Conservation (phyloP, 2,888 invertebrate species). For the Callosobruchus maculatus region DNA sequence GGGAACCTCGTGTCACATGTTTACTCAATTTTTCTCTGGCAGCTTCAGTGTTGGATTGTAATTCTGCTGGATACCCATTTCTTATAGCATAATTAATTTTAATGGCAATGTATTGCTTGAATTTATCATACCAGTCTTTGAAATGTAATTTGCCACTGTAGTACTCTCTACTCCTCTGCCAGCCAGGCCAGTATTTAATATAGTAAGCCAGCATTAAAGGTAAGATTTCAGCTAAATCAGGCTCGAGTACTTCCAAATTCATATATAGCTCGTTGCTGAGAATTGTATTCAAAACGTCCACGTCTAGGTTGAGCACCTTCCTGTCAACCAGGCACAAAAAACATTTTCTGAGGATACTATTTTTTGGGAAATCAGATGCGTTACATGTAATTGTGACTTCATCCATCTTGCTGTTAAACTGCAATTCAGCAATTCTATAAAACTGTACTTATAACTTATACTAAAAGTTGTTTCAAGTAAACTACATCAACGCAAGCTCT, state of each 20-base stretch:
- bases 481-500: no score
- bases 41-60: no score
- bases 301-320: constrained; percentile 29
- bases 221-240: constrained; percentile 17
- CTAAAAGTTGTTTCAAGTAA: no score
- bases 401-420: not conserved
- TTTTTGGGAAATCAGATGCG: not conserved
- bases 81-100: constrained; percentile 24
- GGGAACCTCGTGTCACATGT: constrained; percentile 12
- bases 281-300: constrained; percentile 27
- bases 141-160: constrained; percentile 28
- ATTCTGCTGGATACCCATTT: constrained; percentile 20
- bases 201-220: constrained; percentile 27
- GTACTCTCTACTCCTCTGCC: constrained; percentile 30
- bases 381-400: not conserved
- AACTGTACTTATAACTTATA: no score
- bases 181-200: constrained; percentile 32
- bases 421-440: not conserved
- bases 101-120: constrained; percentile 25
- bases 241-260: constrained; percentile 19
- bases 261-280: constrained; percentile 26
- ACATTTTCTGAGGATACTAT: constrained; percentile 24
- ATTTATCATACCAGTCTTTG: constrained; percentile 29
- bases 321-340: constrained; percentile 29
- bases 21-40: not conserved